These are phyloP conservation scores for Gadopsis bispinosus DNA, from an alignment of 2,797 vertebrate species.

Conservation along the genomic window DNA sequence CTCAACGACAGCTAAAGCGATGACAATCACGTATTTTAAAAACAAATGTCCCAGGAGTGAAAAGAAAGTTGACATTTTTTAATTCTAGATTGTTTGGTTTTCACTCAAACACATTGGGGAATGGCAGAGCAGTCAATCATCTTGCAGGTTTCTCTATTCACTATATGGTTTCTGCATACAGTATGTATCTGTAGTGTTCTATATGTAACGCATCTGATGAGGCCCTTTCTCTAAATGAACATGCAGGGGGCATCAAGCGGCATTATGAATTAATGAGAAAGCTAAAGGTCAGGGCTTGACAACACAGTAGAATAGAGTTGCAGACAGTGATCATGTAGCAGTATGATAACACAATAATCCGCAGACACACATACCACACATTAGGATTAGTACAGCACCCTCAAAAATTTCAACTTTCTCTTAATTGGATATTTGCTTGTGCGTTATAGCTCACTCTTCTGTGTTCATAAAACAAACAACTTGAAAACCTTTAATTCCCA, in stretches of 20 bases:
- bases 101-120: neutral
- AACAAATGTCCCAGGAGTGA: slow-evolving; percentile 1
- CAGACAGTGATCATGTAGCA: neutral
- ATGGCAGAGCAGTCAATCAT: neutral
- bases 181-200: neutral
- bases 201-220: neutral
- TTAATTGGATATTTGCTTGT: slow-evolving; percentile 11
- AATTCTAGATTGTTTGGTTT: slow-evolving; percentile 9
- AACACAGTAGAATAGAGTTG: neutral
- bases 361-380: neutral
- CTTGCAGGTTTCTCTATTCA: neutral
- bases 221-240: slow-evolving; percentile 1
- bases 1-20: neutral
- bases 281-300: slow-evolving; percentile 27
- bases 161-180: neutral
- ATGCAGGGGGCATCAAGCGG: slow-evolving; percentile 2
- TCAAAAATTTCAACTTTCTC: neutral
- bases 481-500: slow-evolving; percentile 9
- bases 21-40: neutral
- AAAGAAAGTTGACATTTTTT: slow-evolving; percentile 11
- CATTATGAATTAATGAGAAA: slow-evolving; percentile 20
- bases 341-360: neutral
- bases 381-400: neutral
- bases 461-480: slow-evolving; percentile 24
- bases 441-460: slow-evolving; percentile 1